Base-by-base conservation (phyloP, 2,888 invertebrate genomes). In the Eupithecia exiguata region DNA sequence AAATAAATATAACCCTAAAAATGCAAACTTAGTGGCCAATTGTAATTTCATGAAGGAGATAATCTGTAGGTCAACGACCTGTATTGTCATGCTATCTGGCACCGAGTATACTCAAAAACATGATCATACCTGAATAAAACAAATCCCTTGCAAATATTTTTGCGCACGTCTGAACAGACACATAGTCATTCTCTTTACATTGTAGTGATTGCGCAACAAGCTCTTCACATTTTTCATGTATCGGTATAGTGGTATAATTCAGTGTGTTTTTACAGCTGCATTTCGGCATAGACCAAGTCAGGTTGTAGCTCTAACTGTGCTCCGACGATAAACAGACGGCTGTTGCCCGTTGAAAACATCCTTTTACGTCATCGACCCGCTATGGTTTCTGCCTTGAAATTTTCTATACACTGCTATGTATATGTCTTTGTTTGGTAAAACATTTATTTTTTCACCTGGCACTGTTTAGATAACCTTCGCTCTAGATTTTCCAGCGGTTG, bases 301-400 rank as follows among this genome's bases (percentile, higher is more conserved):
- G 86, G 87, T 85, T 88, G 86, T 89, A 91, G 91, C 87, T 92
- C 87, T 91, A 90, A 91, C 92, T 91, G 91, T 88, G 87, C 82
- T 85, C 86, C 84, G 93, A 94, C 93, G 92, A 92, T 93, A 94
- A 94, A 92, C 94, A 94, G 94, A 92, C 92, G 89, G 89, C 88
- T 84, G 88, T 89, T 91, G 88, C 93, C 87, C 87, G 93, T 90
- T 92, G 93, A 93, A 94, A 93, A 94, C 94, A 94, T 94, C 94
- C 94, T 94, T 94, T 94, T 94, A 93, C 94, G 93, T 94, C 93
- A 94, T 92, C 93, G 81, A 83, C 88, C 86, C 87, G 88, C 87
- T 90, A 91, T 90, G 91, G 91, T 85, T 90, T 85, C 85, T 83
- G 83, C 88, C 84, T 85, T 85, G 84, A 86, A 77, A 75, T 71